phyloP scores from a whole-genome alignment of 2,797 vertebrate species.

The Sebastes goodei region DNA sequence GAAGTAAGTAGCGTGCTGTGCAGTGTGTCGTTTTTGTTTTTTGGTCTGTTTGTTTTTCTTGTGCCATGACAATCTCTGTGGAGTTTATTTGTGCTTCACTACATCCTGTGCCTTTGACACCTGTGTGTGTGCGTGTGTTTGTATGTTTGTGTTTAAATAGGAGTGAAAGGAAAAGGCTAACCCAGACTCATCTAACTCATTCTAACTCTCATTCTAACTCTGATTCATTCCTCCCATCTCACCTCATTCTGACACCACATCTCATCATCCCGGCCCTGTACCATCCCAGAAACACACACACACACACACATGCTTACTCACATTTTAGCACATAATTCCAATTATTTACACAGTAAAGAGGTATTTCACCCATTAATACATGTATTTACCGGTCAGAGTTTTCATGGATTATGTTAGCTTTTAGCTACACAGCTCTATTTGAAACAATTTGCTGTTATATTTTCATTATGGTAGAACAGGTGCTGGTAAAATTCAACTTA shows the following conservation, averaged over 20 bases:
- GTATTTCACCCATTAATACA: slow-evolving; percentile 46
- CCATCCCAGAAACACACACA: slow-evolving; percentile 73
- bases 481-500: not conserved
- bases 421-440: not conserved
- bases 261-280: slow-evolving; percentile 54
- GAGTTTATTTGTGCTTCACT: slow-evolving; percentile 61
- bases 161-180: slow-evolving; percentile 67
- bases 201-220: slow-evolving; percentile 59
- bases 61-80: slow-evolving; percentile 45
- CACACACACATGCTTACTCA: slow-evolving; percentile 4
- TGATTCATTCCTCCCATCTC: slow-evolving; percentile 50
- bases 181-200: slow-evolving; percentile 67
- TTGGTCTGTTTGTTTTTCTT: not conserved
- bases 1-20: slow-evolving; percentile 52
- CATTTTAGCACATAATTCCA: not conserved
- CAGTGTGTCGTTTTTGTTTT: not conserved
- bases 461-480: not conserved
- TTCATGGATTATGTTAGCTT: not conserved
- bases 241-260: slow-evolving; percentile 65
- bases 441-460: not conserved
- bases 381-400: not conserved
- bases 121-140: slow-evolving; percentile 40
- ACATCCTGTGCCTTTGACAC: slow-evolving; percentile 62
- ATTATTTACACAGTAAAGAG: slow-evolving; percentile 25
- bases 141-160: slow-evolving; percentile 55